Evolutionary conservation across 2,888 invertebrate genomes (phyloP).

Genomic region (Oegoconia quadripuncta): DNA sequence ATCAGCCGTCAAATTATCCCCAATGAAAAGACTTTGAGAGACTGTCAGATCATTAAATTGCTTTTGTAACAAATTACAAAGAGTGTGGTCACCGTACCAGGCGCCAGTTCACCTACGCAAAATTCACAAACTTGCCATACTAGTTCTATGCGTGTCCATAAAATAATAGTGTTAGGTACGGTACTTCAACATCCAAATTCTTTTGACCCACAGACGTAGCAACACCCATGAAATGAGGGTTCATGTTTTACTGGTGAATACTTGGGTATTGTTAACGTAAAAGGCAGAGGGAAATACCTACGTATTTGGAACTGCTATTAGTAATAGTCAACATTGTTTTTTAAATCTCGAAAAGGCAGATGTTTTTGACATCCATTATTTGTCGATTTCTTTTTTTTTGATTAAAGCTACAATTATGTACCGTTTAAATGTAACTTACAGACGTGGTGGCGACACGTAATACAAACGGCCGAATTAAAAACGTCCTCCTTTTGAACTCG

Average conservation of each 20-base stretch:
- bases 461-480: too few relatives aligned
- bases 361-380: too few relatives aligned
- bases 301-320: conserved; percentile 9
- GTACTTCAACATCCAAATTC: conserved; percentile 3
- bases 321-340: background rate
- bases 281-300: conserved; percentile 11
- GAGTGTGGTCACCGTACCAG: conserved; percentile 9
- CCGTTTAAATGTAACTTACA: too few relatives aligned
- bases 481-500: background rate
- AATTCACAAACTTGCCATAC: conserved; percentile 18
- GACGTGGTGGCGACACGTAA: too few relatives aligned
- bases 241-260: background rate
- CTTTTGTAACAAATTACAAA: background rate
- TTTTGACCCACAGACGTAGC: background rate
- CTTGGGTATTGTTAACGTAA: conserved; percentile 2
- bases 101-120: conserved; percentile 24
- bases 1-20: too few relatives aligned
- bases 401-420: too few relatives aligned
- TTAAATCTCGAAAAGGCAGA: background rate
- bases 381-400: too few relatives aligned
- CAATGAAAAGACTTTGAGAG: too few relatives aligned
- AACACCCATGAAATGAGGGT: background rate
- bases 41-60: background rate
- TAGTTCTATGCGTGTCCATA: conserved; percentile 8
- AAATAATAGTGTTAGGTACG: conserved; percentile 9